A percentile compares a stretch with the other conserved stretches of the same genome.
Conservation (phyloP, 2,113 vertebrate species). For the Cairina moschata region DNA sequence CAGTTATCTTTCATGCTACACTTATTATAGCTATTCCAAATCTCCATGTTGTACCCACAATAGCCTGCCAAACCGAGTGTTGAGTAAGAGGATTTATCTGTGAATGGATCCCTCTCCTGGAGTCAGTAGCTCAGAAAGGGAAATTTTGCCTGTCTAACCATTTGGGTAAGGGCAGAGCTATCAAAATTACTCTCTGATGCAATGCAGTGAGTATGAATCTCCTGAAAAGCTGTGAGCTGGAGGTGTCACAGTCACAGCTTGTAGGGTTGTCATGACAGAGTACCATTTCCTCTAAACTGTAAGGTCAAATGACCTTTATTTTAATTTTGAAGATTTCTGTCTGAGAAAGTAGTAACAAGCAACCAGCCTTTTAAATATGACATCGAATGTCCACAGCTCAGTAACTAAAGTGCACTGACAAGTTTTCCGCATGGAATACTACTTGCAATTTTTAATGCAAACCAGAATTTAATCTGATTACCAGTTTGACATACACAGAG, state of each 20-base stretch:
- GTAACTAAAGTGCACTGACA: background rate
- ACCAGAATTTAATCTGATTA: background rate
- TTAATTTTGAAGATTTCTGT: background rate
- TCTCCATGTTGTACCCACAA: background rate
- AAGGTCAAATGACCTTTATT: background rate
- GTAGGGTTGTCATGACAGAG: background rate
- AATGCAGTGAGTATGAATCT: constrained; percentile 2
- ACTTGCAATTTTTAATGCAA: background rate
- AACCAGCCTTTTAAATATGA: background rate
- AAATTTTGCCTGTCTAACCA: constrained; percentile 9
- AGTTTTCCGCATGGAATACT: background rate
- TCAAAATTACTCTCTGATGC: constrained; percentile 31
- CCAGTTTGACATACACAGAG: background rate
- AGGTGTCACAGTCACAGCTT: background rate
- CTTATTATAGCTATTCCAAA: background rate
- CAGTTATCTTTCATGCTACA: background rate
- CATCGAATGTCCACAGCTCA: background rate
- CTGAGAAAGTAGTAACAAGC: background rate
- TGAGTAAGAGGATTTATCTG: background rate
- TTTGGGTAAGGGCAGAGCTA: constrained; percentile 18
- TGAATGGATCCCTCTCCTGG: background rate
- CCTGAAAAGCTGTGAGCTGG: constrained; percentile 36
- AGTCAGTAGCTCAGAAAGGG: background rate
- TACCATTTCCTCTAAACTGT: background rate
- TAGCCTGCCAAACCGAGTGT: background rate